A percentile compares a stretch with the other conserved stretches of the same genome.
Conservation (phyloP, 2,797 vertebrate genomes). For the Chelon auratus region DNA sequence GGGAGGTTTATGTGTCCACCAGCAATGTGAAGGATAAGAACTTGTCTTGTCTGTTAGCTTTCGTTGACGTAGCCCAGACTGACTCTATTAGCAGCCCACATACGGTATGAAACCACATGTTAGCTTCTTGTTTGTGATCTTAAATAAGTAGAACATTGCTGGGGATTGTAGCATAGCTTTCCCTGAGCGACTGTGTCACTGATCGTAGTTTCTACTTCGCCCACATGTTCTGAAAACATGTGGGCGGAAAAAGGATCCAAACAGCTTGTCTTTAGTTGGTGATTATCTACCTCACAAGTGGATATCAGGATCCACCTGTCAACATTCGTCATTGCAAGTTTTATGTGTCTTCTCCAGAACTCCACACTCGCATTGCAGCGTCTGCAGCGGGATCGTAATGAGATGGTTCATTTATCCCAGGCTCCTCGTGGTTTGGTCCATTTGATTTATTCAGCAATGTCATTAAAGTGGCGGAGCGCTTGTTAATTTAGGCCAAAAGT, state of each 20-base stretch:
- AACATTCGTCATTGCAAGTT: slow-evolving; percentile 10
- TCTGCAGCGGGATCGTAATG: slow-evolving; percentile 52
- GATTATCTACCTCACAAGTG: neutral
- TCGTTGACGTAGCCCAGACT: too few relatives aligned
- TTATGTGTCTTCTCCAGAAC: slow-evolving; percentile 3
- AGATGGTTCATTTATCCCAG: slow-evolving; percentile 52
- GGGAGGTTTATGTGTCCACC: too few relatives aligned
- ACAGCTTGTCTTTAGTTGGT: neutral
- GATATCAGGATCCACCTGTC: neutral
- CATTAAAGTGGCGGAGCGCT: slow-evolving; percentile 51
- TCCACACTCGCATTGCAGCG: slow-evolving; percentile 10
- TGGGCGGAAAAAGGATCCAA: too few relatives aligned
- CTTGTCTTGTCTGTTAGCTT: too few relatives aligned
- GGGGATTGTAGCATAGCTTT: neutral
- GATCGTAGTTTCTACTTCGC: too few relatives aligned
- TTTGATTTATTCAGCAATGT: slow-evolving; percentile 56
- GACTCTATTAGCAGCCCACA: too few relatives aligned
- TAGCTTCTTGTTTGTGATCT: too few relatives aligned
- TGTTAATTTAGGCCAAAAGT: slow-evolving; percentile 53
- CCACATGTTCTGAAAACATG: neutral
- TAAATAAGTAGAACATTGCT: too few relatives aligned
- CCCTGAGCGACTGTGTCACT: neutral
- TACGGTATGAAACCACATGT: too few relatives aligned
- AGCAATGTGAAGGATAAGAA: too few relatives aligned
- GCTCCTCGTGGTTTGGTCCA: slow-evolving; percentile 26